Base-by-base conservation (phyloP, 2,113 vertebrate genomes). In the Marmota flaviventris region DNA sequence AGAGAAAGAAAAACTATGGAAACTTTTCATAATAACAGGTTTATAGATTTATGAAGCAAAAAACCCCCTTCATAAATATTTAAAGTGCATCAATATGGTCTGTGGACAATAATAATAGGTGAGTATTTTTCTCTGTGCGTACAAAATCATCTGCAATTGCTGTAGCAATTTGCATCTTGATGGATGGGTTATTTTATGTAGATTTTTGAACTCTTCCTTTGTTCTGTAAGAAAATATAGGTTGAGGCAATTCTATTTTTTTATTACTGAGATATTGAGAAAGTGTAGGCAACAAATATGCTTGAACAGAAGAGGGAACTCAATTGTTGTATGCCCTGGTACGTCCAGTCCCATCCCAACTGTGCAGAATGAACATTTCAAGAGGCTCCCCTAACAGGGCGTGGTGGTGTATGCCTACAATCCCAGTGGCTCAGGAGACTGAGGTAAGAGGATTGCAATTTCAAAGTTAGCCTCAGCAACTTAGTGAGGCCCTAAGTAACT, bases 131-230 rank as follows among this genome's bases (percentile, higher is more conserved):
- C 72, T 92, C 75, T 89, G 83, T 85, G 22, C 90, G 91, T 85
- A 56, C 12, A 87, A 51, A 94, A 63, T 93, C 96, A 84, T 91
- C 75, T 92, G 85, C 85, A 94, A 69, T 83, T 18, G 2, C 85
- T 85, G 16, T 37, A 63, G 1, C 88, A 92, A 94, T 98, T 98
- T 97, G 32, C 79, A 96, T 69, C 51, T 95, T 97, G 79, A 92
- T 89, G 61, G 77, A 75, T 97, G 61, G 91, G 63, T 92, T 85
- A 84, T 87, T 96, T 94, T 88, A 97, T 86, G 51, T 95, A 92
- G 96, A 51, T 93, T 96, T 98, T 97, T 89, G 73, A 97, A 83
- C 87, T 94, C 85, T 96, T 84, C 29, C 70, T 82, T 65, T 89
- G 58, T 85, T 88, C 18, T 76, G 32, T 97, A 78, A 90, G 91